Percentiles rank a stretch among this genome's conserved stretches.
Conservation (phyloP, 2,113 vertebrate genomes). For the Hepsetus odoe region DNA sequence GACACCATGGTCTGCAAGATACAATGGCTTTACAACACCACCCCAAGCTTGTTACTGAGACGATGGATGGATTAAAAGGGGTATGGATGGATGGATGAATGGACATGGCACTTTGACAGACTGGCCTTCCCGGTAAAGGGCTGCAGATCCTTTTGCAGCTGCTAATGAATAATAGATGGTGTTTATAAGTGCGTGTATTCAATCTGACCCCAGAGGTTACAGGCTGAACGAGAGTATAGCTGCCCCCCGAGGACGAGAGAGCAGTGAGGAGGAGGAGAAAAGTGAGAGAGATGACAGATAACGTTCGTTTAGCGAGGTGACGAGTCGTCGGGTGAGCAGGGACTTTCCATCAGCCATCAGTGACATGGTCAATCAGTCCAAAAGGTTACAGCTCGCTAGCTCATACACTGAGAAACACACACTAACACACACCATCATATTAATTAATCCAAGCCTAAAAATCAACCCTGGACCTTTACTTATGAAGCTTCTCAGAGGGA, state of each 20-base stretch:
- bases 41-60: slow-evolving; percentile 23
- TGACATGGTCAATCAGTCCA: slow-evolving; percentile 75
- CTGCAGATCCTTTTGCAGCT: slow-evolving; percentile 70
- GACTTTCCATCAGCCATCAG: slow-evolving; percentile 74
- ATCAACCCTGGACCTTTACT: too few relatives aligned
- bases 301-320: slow-evolving; percentile 61
- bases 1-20: background rate
- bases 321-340: slow-evolving; percentile 67
- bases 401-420: slow-evolving; percentile 18
- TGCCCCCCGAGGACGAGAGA: slow-evolving; percentile 33
- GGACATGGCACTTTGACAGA: slow-evolving; percentile 70
- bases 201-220: slow-evolving; percentile 83
- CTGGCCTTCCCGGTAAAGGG: slow-evolving; percentile 65
- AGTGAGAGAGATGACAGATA: slow-evolving; percentile 65
- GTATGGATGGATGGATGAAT: slow-evolving; percentile 49
- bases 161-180: slow-evolving; percentile 83
- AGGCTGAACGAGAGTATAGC: slow-evolving; percentile 68
- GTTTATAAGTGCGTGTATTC: slow-evolving; percentile 85
- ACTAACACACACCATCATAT: background rate
- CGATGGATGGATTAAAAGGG: slow-evolving; percentile 35
- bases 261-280: slow-evolving; percentile 57
- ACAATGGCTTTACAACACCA: slow-evolving; percentile 15
- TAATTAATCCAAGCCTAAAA: too few relatives aligned
- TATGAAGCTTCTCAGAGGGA: too few relatives aligned
- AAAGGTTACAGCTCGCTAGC: slow-evolving; percentile 44